Evolutionary conservation across 2,888 invertebrate genomes (phyloP), one percentile per base, ranked within the genome.

Genomic region (Harpalus rubripes): DNA sequence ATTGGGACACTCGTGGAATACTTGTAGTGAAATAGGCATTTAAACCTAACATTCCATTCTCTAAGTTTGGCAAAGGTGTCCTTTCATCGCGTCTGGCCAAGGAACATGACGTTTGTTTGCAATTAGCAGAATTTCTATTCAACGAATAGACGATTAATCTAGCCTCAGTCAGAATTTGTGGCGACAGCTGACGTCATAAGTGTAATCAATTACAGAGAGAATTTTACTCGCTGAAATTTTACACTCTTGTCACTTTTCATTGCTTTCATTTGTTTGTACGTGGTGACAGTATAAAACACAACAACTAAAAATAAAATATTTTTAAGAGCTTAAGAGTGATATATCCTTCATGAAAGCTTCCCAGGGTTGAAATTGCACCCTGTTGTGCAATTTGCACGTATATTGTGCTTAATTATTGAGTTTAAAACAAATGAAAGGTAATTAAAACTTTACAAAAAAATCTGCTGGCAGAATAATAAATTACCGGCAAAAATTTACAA

Each of bases 81-180:
- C 63, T 63, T 63, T 63, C 63, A 59, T 59, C 18, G 63, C 63
- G n/a, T n/a, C 68, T 39, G 15, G 41, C 15, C 32, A 26, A 8
- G n/a, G 26, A 68, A 74, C 72, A 74, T 74, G 72, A 44, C 72
- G 22, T 74, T 74, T 74, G 18, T 74, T 74, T 44, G 44, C 44
- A 41, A 74, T 18, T 74, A 74, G 44, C 44, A 72, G 72, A 41
- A 44, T 18, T 44, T 74, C 72, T 74, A 74, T 74, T 74, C 72
- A 74, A 6, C 39, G 15, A 68, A 68, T 68, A 44, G 72, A 74
- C 72, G n/a, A 74, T 74, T 74, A 74, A 74, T 74, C 72, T 74
- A 74, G 52, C 44, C 18, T 12, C 44, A 74, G 72, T 41, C 44
- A 52, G 72, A 44, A 74, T 74, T 74, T 74, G 72, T 18, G 72